Conservation (phyloP, 2,888 invertebrate species). For the Yponomeuta plumbellus region DNA sequence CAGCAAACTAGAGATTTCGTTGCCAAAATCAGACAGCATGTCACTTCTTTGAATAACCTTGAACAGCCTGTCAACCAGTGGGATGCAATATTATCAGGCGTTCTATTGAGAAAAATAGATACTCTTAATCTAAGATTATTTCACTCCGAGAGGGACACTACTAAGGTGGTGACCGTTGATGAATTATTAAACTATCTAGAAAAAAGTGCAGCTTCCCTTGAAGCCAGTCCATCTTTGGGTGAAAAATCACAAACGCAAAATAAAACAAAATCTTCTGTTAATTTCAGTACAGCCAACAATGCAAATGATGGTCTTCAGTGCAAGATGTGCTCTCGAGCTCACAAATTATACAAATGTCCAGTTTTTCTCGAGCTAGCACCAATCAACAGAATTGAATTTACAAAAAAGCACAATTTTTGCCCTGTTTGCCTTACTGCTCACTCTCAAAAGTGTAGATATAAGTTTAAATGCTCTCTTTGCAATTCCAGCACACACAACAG, state of each 20-base stretch:
- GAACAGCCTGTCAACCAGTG: not conserved
- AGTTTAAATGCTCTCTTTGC: conserved; percentile 8
- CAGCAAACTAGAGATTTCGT: not conserved
- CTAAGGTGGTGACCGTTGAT: not conserved
- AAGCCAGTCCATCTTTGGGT: not conserved
- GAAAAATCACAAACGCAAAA: not conserved
- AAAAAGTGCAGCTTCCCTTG: not conserved
- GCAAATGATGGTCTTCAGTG: not conserved
- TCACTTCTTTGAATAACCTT: not conserved
- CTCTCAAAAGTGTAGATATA: too few relatives aligned
- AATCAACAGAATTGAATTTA: not conserved
- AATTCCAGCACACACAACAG: conserved; percentile 12
- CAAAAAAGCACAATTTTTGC: conserved; percentile 6
- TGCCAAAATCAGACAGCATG: not conserved
- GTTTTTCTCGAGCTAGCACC: conserved; percentile 4
- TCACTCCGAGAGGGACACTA: not conserved
- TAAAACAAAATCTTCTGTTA: not conserved
- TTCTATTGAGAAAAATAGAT: not conserved
- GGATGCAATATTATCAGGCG: not conserved
- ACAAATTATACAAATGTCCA: conserved; percentile 14
- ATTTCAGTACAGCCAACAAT: not conserved
- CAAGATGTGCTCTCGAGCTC: not conserved
- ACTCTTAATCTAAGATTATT: too few relatives aligned
- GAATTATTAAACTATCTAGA: conserved; percentile 2
- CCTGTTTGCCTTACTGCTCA: conserved; percentile 14